These are phyloP conservation scores for Aviceda subcristata DNA, from an alignment of 2,113 vertebrate genomes.

Conservation along the genomic window DNA sequence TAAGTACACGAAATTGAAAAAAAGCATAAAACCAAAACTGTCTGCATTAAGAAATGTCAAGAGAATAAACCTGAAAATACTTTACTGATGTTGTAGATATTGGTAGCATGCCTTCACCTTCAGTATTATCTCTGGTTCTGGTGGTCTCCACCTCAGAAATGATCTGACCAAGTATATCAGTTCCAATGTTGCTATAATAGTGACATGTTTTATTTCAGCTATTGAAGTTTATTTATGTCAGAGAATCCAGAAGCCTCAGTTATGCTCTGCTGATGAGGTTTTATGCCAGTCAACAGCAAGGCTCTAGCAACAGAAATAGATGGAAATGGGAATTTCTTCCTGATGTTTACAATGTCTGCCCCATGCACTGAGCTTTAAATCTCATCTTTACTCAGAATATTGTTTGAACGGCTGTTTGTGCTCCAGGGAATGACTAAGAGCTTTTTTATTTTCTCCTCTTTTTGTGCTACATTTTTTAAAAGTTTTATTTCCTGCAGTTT, in stretches of 20 bases:
- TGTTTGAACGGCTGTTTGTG: not conserved
- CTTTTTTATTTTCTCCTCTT: conserved; percentile 26
- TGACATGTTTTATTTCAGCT: not conserved
- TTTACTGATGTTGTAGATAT: not conserved
- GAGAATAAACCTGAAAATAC: not conserved
- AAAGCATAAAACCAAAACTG: not conserved
- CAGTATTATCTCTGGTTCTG: not conserved
- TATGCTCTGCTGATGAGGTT: not conserved
- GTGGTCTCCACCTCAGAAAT: not conserved
- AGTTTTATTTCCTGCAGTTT: not conserved
- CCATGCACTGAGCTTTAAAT: not conserved
- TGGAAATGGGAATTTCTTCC: not conserved
- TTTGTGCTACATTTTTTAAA: not conserved
- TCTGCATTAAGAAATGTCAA: not conserved
- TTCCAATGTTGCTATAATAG: not conserved
- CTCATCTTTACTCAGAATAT: not conserved
- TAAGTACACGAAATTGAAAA: not conserved
- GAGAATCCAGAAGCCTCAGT: not conserved
- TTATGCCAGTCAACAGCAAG: not conserved
- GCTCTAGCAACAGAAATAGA: not conserved
- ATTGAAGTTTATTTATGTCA: not conserved
- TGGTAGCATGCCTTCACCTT: not conserved
- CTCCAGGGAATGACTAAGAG: conserved; percentile 22
- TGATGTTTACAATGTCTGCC: not conserved
- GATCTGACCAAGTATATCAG: not conserved